Evolutionary conservation across 2,888 invertebrate genomes (phyloP), one percentile per base, ranked within the genome.

Genomic region (Patella ulyssiponensis): DNA sequence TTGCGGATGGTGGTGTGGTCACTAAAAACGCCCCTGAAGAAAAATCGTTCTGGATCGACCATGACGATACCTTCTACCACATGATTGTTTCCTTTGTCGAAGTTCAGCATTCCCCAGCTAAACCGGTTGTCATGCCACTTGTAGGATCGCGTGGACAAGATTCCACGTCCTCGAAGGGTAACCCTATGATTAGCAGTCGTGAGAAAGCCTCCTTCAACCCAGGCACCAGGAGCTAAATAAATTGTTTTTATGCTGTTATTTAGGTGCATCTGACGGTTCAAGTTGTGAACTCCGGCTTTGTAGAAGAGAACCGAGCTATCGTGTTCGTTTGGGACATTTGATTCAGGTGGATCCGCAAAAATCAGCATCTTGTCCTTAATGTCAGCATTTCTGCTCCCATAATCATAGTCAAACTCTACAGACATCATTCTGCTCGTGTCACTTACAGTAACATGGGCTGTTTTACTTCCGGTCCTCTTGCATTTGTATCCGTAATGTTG

Each of bases 401-500:
- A 71, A 54, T 79, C 79, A 52, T 73, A 74, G 73, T 79, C 79
- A 71, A 77, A 79, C n/a, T 77, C 79, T 3, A 79, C 75, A 15
- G 79, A 79, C 79, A 79, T 79, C 75, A 56, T 54, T n/a, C 52
- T 64, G 70, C 27, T 73, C 58, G 64, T 77, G 44, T 33, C 33
- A 14, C 15, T 69, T n/a, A 79, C 58, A 15, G 72, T 77, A 69
- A 79, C 74, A 17, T 77, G 74, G 17, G 78, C 77, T 12, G 69
- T 58, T 44, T 80, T 77, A n/a, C 58, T 14, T 17, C 69, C 69
- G 7, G 71, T 64, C n/a, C 80, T 51, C 14, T 58, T 33, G 56
- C 80, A 80, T 15, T 74, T 44, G 54, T 53, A 72, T 15, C 70
- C 73, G 71, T 77, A 80, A 14, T 71, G 23, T 17, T 56, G 69